phyloP scores from a whole-genome alignment of 2,797 vertebrate species.

The Tenualosa thibaudeaui region DNA sequence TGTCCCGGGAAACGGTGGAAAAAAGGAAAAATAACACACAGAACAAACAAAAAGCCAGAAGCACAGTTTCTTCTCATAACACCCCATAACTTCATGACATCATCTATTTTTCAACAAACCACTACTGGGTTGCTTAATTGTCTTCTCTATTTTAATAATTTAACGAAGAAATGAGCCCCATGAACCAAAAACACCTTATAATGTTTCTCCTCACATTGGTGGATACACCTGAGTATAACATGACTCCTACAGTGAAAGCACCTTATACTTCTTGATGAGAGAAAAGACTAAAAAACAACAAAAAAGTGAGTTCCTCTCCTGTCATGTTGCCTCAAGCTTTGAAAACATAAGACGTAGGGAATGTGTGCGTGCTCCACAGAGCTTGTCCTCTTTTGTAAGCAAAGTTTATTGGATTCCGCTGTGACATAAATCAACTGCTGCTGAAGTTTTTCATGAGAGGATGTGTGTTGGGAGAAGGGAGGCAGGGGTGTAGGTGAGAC shows the following conservation, averaged over 20 bases:
- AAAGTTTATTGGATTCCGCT: constrained; percentile 39
- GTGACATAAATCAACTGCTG: constrained; percentile 33
- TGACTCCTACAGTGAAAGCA: neutral
- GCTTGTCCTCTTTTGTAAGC: constrained; percentile 26
- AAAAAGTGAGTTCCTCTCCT: neutral
- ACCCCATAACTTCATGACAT: neutral
- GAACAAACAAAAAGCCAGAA: neutral
- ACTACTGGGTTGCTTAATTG: constrained; percentile 1
- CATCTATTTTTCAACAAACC: constrained; percentile 16
- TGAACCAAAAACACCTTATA: neutral
- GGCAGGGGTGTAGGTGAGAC: neutral
- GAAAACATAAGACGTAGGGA: constrained; percentile 38
- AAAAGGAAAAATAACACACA: neutral
- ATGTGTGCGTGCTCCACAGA: constrained; percentile 24
- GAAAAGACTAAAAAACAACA: too few relatives aligned
- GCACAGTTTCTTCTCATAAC: neutral
- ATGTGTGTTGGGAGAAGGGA: neutral
- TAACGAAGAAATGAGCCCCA: neutral
- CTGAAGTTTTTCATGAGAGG: neutral
- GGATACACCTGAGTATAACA: neutral
- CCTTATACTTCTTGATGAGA: constrained; percentile 8
- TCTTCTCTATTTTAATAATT: neutral
- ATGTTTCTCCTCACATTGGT: neutral
- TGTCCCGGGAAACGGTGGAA: neutral
- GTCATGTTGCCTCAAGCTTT: constrained; percentile 25